These are phyloP conservation scores for Aegotheles bennettii DNA, from an alignment of 2,113 vertebrate species.

Conservation along the genomic window DNA sequence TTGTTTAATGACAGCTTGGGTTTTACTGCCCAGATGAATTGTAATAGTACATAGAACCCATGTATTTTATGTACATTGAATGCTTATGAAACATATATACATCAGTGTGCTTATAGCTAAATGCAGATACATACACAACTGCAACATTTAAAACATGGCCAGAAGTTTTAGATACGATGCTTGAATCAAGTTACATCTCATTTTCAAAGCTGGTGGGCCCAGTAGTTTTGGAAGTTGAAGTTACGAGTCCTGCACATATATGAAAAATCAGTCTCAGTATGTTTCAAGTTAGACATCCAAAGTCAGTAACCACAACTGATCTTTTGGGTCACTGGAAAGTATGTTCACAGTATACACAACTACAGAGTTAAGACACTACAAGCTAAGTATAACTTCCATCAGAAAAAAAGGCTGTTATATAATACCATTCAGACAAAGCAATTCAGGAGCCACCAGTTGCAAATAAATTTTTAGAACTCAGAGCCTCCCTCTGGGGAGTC, in stretches of 20 bases:
- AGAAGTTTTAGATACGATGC: neutral
- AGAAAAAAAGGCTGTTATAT: neutral
- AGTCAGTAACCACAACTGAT: neutral
- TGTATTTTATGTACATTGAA: neutral
- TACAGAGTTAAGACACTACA: neutral
- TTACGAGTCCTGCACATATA: neutral
- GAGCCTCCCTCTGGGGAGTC: neutral
- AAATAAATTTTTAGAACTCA: neutral
- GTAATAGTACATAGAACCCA: neutral
- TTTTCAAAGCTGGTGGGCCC: slow-evolving; percentile 11
- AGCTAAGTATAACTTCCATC: neutral
- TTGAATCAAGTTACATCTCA: neutral
- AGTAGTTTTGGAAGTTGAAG: neutral
- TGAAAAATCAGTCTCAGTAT: neutral
- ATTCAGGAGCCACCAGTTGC: neutral
- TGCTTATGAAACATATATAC: neutral
- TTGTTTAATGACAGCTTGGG: slow-evolving; percentile 4
- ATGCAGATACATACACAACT: neutral
- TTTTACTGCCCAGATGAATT: slow-evolving; percentile 4
- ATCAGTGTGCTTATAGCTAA: neutral
- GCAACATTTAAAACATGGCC: neutral
- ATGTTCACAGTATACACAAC: neutral
- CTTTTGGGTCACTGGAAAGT: neutral
- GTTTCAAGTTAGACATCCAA: neutral
- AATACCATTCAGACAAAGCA: neutral